A percentile compares a stretch with the other conserved stretches of the same genome.
These are phyloP conservation scores for Yasuhikotakia modesta DNA, from an alignment of 2,797 vertebrate genomes.

Conservation along the genomic window DNA sequence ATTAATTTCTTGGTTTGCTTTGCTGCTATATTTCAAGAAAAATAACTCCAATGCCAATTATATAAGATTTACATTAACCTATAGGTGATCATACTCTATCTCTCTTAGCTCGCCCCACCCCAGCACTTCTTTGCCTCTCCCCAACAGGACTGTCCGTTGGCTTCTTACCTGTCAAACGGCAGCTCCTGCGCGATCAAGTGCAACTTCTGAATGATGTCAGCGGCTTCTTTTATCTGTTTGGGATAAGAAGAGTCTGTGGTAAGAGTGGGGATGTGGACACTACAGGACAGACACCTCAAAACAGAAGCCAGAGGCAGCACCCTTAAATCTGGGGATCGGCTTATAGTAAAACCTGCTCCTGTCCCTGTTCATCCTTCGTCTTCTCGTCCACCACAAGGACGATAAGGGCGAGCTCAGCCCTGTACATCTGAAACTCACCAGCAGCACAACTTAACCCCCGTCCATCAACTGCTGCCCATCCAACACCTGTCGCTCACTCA, in stretches of 20 bases:
- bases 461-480: slow-evolving; percentile 72
- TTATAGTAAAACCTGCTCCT: slow-evolving; percentile 63
- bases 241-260: slow-evolving; percentile 38
- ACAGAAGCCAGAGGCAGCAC: slow-evolving; percentile 65
- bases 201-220: slow-evolving; percentile 99
- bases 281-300: slow-evolving; percentile 67
- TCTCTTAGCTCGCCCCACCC: neutral
- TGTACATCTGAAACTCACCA: slow-evolving; percentile 74
- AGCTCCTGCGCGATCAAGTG: slow-evolving; percentile 98
- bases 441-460: slow-evolving; percentile 69
- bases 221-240: slow-evolving; percentile 96
- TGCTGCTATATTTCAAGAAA: too few species aligned
- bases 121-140: neutral
- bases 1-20: too few species aligned
- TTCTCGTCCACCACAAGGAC: slow-evolving; percentile 68
- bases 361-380: slow-evolving; percentile 61
- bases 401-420: slow-evolving; percentile 69
- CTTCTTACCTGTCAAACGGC: slow-evolving; percentile 95
- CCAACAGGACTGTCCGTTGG: slow-evolving; percentile 43
- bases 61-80: too few species aligned
- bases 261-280: slow-evolving; percentile 54
- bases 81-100: neutral
- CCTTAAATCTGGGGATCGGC: slow-evolving; percentile 71
- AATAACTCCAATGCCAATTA: too few species aligned
- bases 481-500: slow-evolving; percentile 76